Evolutionary conservation across 2,113 vertebrate genomes (phyloP).

Genomic region (Erythrolamprus reginae): DNA sequence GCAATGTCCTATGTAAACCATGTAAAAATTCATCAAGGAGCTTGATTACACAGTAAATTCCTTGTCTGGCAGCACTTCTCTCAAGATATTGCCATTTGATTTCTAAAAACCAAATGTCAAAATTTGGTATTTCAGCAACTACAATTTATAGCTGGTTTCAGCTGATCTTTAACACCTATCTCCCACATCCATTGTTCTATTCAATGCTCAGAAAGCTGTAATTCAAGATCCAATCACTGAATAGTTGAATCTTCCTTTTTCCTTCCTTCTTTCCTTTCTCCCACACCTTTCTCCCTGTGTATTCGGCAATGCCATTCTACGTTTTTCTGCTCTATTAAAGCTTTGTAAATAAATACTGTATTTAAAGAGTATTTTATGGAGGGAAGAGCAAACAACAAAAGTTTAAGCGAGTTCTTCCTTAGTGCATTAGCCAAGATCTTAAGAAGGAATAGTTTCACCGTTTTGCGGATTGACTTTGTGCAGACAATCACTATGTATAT

Average conservation of each 20-base stretch:
- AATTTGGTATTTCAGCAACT: neutral
- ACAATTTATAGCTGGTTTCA: neutral
- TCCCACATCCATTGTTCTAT: neutral
- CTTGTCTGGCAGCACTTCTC: neutral
- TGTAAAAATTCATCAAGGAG: neutral
- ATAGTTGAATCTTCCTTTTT: neutral
- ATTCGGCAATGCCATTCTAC: slow-evolving; percentile 10
- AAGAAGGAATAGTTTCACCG: neutral
- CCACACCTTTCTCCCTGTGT: neutral
- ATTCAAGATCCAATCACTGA: neutral
- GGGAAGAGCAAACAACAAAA: neutral
- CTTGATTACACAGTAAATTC: neutral
- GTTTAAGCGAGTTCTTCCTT: neutral
- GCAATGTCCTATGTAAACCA: neutral
- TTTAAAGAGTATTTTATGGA: slow-evolving; percentile 21
- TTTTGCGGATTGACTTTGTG: neutral
- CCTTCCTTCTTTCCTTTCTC: neutral
- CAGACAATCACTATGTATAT: neutral
- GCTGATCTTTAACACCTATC: neutral
- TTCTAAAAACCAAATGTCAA: neutral
- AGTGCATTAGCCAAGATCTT: neutral
- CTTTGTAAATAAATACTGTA: slow-evolving; percentile 28
- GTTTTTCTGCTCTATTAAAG: slow-evolving; percentile 21
- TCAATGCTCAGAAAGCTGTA: neutral
- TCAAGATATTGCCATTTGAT: neutral